Evolutionary conservation across 2,113 vertebrate genomes (phyloP).

Genomic region (Caranx ignobilis): DNA sequence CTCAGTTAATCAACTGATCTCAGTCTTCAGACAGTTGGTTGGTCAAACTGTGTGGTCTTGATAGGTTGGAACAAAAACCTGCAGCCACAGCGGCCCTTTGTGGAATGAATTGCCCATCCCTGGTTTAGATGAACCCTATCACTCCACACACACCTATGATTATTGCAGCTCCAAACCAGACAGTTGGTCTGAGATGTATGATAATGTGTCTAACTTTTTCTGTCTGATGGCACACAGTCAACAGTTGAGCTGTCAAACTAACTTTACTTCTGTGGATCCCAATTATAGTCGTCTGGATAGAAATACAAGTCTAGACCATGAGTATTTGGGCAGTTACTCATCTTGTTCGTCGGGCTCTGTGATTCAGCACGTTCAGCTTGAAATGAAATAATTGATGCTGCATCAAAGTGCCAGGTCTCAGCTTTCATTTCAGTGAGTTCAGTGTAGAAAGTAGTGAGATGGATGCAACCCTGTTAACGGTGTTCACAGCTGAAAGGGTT

Average conservation of each 20-base stretch:
- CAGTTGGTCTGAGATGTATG: background rate
- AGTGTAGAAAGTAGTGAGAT: background rate
- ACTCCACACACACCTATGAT: too few relatives aligned
- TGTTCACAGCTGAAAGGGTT: background rate
- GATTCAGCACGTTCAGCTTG: background rate
- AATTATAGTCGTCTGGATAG: background rate
- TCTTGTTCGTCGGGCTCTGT: background rate
- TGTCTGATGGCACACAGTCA: background rate
- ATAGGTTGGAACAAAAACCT: too few relatives aligned
- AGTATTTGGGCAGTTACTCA: background rate
- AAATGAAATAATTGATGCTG: background rate
- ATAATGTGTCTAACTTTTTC: background rate
- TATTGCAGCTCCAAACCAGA: too few relatives aligned
- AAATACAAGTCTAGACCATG: background rate
- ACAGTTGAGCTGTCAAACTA: background rate
- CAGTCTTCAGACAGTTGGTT: too few relatives aligned
- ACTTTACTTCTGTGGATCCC: background rate
- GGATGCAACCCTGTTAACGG: background rate
- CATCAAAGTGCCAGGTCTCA: background rate
- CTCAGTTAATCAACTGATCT: too few relatives aligned
- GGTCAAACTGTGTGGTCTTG: too few relatives aligned
- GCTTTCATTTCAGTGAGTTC: background rate
- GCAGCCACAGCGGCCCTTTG: too few relatives aligned
- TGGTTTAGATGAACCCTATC: too few relatives aligned
- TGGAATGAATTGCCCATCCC: too few relatives aligned